Evolutionary conservation across 2,797 vertebrate genomes (phyloP).

Genomic region (Salmo trutta): DNA sequence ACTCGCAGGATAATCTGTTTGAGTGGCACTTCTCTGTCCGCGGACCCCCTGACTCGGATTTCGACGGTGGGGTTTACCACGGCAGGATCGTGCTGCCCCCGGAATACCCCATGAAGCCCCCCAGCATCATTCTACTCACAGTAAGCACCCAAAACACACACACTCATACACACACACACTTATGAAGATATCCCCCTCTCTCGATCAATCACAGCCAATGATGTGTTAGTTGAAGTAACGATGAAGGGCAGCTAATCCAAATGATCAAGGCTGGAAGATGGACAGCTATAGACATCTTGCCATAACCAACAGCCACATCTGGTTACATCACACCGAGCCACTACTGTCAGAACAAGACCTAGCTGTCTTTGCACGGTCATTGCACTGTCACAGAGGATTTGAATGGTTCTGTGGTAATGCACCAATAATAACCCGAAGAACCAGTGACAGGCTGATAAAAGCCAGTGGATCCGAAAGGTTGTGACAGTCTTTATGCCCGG

Average conservation of each 20-base stretch:
- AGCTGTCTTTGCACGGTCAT: not conserved
- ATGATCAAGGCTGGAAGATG: conserved; percentile 21
- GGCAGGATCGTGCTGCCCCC: conserved; percentile 95
- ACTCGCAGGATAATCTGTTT: conserved; percentile 93
- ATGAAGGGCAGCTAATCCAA: conserved; percentile 31
- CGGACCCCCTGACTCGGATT: conserved; percentile 96
- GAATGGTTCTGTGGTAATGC: conserved; percentile 23
- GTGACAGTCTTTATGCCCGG: conserved; percentile 4
- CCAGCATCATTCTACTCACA: conserved; percentile 96
- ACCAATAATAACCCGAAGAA: conserved; percentile 17
- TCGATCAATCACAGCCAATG: conserved; percentile 3
- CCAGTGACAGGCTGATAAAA: conserved; percentile 33
- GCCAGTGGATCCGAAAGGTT: conserved; percentile 12
- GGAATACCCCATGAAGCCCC: conserved; percentile 98
- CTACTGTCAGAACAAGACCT: conserved; percentile 36
- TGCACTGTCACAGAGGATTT: conserved; percentile 21
- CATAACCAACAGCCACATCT: conserved; percentile 33
- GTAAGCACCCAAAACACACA: conserved; percentile 69
- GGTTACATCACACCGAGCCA: conserved; percentile 23
- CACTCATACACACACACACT: not conserved
- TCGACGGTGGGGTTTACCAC: conserved; percentile 95
- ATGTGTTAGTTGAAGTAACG: conserved; percentile 17
- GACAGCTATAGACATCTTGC: conserved; percentile 33
- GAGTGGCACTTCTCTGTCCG: conserved; percentile 99
- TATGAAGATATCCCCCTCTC: too few relatives aligned